Evolutionary conservation across 2,797 vertebrate genomes (phyloP).

Genomic region (Periparus ater): DNA sequence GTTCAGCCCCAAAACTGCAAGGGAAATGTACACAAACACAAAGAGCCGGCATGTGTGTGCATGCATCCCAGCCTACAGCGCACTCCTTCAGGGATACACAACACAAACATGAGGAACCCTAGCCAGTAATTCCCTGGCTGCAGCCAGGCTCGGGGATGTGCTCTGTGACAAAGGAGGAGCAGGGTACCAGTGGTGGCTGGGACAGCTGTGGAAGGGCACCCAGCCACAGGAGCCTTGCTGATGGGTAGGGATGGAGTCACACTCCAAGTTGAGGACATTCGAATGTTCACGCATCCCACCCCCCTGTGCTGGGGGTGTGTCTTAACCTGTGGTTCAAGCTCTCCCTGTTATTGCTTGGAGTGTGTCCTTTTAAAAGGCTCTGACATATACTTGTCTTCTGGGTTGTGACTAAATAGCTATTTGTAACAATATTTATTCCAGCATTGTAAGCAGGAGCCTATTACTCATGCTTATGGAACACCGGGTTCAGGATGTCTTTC

Average conservation of each 20-base stretch:
- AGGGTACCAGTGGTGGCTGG: background rate
- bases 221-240: background rate
- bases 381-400: background rate
- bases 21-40: background rate
- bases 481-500: background rate
- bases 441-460: slow-evolving; percentile 12
- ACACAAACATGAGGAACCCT: background rate
- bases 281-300: accelerated
- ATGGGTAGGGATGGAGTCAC: accelerated
- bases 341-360: background rate
- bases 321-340: background rate
- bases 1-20: background rate
- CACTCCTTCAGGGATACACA: background rate
- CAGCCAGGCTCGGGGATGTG: background rate
- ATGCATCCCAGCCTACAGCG: background rate
- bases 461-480: slow-evolving; percentile 11
- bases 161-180: background rate
- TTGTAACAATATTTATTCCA: slow-evolving; percentile 63
- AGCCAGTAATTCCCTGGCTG: background rate
- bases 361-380: slow-evolving; percentile 11
- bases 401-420: slow-evolving; percentile 55
- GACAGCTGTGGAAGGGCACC: background rate
- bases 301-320: background rate
- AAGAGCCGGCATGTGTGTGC: background rate
- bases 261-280: accelerated